Base-by-base conservation (phyloP, 2,113 vertebrate species). In the Tinamus guttatus region DNA sequence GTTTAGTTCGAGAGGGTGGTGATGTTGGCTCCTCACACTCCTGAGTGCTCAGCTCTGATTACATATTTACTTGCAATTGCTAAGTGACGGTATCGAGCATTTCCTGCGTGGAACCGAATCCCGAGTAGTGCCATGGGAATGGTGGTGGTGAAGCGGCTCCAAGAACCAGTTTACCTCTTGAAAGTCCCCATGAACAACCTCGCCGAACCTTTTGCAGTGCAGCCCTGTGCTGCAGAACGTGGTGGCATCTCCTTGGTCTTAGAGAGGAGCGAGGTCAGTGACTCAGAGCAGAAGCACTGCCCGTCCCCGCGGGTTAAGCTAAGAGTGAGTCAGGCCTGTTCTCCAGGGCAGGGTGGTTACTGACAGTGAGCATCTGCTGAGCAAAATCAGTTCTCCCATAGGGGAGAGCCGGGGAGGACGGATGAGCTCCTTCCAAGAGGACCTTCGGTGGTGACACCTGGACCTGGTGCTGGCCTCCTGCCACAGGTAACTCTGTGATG, bases 281-380 rank as follows among this genome's bases (percentile, higher is more conserved):
- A 96, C 92, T 96, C 95, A 89, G 88, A 92, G 80, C 69, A 79
- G 27, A 89, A 93, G 86, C 78, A 32, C 70, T 82, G 86, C 96
- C 93, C 92, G 82, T 69, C 96, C 90, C 90, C 76, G 93, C 77
- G 2, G 87, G 34, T 0, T 63, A 71, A 79, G 69, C 47, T 18
- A 74, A 45, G 83, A 0, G 0, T 95, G 96, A 97, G 63, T 94
- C 95, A 96, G 74, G 77, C 70, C 49, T n/a, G 7, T 21, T 83
- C 63, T 84, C 92, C 20, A 74, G 62, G 81, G 21, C 21, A 92
- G 89, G 81, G 75, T 62, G 75, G 12, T 49, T 84, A 58, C 74
- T 67, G 81, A 79, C 83, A 87, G 92, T 0, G 0, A 95, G 64
- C 0, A 2, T 27, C 95, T 89, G 75, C 78, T 64, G 59, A 84